phyloP scores from a whole-genome alignment of 2,797 vertebrate species.

The Holocentrus rufus region DNA sequence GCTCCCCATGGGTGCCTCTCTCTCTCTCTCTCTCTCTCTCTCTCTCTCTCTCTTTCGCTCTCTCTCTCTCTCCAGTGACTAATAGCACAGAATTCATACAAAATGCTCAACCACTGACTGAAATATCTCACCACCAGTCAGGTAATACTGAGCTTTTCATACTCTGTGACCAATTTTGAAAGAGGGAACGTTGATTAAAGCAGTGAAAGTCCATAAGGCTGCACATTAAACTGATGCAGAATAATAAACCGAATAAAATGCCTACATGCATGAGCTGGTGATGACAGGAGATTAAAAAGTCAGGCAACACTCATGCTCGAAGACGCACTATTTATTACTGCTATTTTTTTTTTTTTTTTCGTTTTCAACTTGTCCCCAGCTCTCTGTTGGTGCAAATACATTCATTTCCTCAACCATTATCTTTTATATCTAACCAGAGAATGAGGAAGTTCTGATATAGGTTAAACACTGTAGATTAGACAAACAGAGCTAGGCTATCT shows the following conservation, averaged over 20 bases:
- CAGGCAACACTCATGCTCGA: background rate
- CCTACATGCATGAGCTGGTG: too few relatives aligned
- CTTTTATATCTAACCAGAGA: background rate
- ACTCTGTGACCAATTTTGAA: too few relatives aligned
- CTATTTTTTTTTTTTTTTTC: background rate
- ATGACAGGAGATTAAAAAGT: too few relatives aligned
- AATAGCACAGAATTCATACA: constrained; percentile 33
- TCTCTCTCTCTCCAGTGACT: constrained; percentile 4
- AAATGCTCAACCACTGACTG: constrained; percentile 9
- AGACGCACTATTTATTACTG: background rate
- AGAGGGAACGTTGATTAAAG: too few relatives aligned
- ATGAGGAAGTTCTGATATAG: background rate
- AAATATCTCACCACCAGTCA: background rate
- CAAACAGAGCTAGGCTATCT: too few relatives aligned
- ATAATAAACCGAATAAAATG: too few relatives aligned
- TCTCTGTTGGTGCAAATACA: background rate
- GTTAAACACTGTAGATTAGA: background rate
- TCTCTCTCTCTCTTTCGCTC: too few relatives aligned
- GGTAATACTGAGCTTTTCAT: background rate
- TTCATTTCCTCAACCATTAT: background rate
- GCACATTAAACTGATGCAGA: too few relatives aligned
- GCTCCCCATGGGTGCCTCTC: background rate
- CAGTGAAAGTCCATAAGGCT: too few relatives aligned
- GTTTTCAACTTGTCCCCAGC: background rate
- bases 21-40: background rate